phyloP scores from a whole-genome alignment of 2,113 vertebrate genomes.

The Arothron firmamentum region DNA sequence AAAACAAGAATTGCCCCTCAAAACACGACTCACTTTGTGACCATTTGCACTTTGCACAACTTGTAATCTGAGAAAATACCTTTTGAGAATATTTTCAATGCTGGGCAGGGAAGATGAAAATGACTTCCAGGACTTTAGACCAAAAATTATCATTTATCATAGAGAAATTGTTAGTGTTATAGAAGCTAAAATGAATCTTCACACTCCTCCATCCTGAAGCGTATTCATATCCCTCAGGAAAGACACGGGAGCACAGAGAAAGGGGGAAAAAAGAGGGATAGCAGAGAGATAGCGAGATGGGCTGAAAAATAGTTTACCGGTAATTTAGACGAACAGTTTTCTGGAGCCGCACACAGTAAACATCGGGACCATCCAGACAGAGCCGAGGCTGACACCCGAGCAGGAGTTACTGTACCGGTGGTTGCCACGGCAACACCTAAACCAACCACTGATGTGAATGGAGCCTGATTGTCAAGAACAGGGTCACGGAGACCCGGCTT shows the following conservation, averaged over 20 bases:
- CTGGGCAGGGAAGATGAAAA: conserved; percentile 36
- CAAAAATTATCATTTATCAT: conserved; percentile 67
- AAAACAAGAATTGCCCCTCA: conserved; percentile 14
- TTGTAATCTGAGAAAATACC: conserved; percentile 47
- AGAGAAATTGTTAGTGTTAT: conserved; percentile 58
- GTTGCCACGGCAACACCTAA: conserved; percentile 67
- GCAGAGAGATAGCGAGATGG: conserved; percentile 28
- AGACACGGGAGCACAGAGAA: conserved; percentile 18
- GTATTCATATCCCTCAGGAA: conserved; percentile 60
- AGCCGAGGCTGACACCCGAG: conserved; percentile 36
- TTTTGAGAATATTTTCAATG: conserved; percentile 47
- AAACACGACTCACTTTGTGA: conserved; percentile 17
- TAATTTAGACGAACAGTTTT: conserved; percentile 42
- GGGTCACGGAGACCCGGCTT: conserved; percentile 67
- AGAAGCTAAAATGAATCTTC: conserved; percentile 64
- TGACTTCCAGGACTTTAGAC: conserved; percentile 46
- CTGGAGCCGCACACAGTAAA: conserved; percentile 49
- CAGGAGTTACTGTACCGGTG: conserved; percentile 44
- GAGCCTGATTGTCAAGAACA: conserved; percentile 68
- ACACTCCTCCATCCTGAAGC: conserved; percentile 59
- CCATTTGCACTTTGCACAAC: not conserved
- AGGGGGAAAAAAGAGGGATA: not conserved
- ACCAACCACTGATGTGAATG: conserved; percentile 55
- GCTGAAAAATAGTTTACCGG: conserved; percentile 30
- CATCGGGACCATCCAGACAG: conserved; percentile 49